Evolutionary conservation across 1,140 invertebrate species (phyloP).

Genomic region (Drosophila carrolli): DNA sequence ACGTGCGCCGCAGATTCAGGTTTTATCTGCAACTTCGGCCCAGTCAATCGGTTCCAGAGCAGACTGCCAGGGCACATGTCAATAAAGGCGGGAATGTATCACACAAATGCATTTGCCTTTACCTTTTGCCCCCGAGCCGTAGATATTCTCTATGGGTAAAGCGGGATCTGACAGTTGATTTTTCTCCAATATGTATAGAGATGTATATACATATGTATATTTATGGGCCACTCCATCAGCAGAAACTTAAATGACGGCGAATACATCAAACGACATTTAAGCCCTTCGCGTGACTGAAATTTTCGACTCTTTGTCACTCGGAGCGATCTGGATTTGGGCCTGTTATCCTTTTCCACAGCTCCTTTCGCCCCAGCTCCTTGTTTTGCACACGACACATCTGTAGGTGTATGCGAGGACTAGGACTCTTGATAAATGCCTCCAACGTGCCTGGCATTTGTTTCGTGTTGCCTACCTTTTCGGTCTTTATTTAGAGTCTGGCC

Average conservation of each 20-base stretch:
- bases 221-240: constrained; percentile 65
- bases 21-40: constrained; percentile 61
- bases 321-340: constrained; percentile 26
- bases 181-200: constrained; percentile 9
- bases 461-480: constrained; percentile 43
- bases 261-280: constrained; percentile 81
- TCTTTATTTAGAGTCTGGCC: constrained; percentile 30
- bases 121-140: constrained; percentile 10
- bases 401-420: constrained; percentile 12
- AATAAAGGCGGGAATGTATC: constrained; percentile 53
- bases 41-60: constrained; percentile 35
- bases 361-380: constrained; percentile 31
- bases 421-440: constrained; percentile 66
- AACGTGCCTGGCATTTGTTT: constrained; percentile 72
- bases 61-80: constrained; percentile 61
- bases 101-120: constrained; percentile 70
- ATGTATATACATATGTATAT: constrained; percentile 25
- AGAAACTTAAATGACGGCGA: constrained; percentile 77
- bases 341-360: constrained; percentile 35
- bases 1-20: constrained; percentile 62
- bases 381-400: constrained; percentile 44
- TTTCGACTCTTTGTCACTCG: constrained; percentile 77
- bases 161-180: constrained; percentile 28
- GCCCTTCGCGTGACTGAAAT: constrained; percentile 81
- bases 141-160: constrained; percentile 4